Percentiles rank a stretch among this genome's conserved stretches.
Conservation (phyloP, 2,113 vertebrate genomes). For the Aspiorhynchus laticeps region DNA sequence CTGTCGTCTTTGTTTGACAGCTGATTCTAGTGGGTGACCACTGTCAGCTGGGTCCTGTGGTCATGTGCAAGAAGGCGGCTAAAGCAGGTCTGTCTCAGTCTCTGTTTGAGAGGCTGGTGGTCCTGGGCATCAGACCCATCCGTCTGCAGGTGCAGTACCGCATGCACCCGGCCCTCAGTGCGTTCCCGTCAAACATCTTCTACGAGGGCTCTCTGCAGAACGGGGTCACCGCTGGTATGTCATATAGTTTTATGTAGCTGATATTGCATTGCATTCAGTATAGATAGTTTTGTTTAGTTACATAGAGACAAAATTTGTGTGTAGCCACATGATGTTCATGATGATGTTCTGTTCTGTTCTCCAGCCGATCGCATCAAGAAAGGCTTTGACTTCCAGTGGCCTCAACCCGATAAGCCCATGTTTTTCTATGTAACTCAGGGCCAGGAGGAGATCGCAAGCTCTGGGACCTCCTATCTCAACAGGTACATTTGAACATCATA, state of each 20-base stretch:
- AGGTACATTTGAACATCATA: constrained; percentile 73
- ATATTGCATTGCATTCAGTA: not conserved
- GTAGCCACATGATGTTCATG: too few relatives aligned
- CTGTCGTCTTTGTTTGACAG: constrained; percentile 64
- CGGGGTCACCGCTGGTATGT: constrained; percentile 90
- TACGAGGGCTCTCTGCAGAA: constrained; percentile 98
- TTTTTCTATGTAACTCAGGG: constrained; percentile 99
- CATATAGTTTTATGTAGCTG: not conserved
- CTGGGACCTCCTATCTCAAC: constrained; percentile 97
- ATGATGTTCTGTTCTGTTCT: not conserved
- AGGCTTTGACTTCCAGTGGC: constrained; percentile 99
- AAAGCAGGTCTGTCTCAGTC: constrained; percentile 97
- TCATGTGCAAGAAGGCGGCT: constrained; percentile 98
- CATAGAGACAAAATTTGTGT: not conserved
- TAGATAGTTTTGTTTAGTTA: not conserved
- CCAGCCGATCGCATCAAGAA: constrained; percentile 96
- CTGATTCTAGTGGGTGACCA: constrained; percentile 98
- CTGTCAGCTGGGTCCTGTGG: constrained; percentile 95
- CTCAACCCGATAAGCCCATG: constrained; percentile 98
- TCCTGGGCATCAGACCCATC: constrained; percentile 96
- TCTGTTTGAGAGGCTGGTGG: constrained; percentile 92
- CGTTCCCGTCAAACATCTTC: constrained; percentile 98
- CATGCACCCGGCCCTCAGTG: constrained; percentile 97
- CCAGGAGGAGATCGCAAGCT: constrained; percentile 98
- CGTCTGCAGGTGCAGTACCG: constrained; percentile 98